These are phyloP conservation scores for Temnothorax rugatulus DNA, from an alignment of 2,888 invertebrate genomes.

Conservation along the genomic window DNA sequence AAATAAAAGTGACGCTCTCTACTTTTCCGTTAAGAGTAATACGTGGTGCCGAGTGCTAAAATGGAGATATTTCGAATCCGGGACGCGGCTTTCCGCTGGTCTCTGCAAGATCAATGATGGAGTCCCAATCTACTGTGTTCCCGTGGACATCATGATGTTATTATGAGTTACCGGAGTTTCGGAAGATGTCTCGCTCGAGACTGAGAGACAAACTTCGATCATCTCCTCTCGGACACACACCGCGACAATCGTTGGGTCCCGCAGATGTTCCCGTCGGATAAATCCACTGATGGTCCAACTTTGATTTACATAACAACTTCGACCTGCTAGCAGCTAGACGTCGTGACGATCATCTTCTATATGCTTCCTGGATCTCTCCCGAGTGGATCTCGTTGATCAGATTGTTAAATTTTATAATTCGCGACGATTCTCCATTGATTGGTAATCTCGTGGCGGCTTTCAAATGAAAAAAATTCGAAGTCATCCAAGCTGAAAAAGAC, in stretches of 20 bases:
- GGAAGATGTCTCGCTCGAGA: not conserved
- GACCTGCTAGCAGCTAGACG: not conserved
- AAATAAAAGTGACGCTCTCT: not conserved
- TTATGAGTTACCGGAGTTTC: not conserved
- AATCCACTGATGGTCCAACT: not conserved
- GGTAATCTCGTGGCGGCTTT: not conserved
- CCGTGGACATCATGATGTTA: conserved; percentile 6
- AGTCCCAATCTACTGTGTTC: not conserved
- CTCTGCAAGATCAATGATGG: conserved; percentile 11
- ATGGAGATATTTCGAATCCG: not conserved
- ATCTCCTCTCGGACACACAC: not conserved
- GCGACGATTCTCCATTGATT: not conserved
- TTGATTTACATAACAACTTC: not conserved
- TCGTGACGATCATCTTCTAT: not conserved
- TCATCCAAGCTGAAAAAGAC: not conserved
- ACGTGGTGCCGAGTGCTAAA: conserved; percentile 10
- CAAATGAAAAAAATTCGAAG: conserved; percentile 8
- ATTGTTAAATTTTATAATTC: not conserved
- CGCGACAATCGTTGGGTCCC: not conserved
- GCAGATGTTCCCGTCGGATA: not conserved
- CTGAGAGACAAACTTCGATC: not conserved
- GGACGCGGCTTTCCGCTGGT: not conserved
- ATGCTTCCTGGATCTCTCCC: not conserved
- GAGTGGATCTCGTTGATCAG: not conserved
- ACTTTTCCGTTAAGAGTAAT: not conserved